These are phyloP conservation scores for Hippocampus abdominalis DNA, from an alignment of 2,113 vertebrate species.

Conservation along the genomic window DNA sequence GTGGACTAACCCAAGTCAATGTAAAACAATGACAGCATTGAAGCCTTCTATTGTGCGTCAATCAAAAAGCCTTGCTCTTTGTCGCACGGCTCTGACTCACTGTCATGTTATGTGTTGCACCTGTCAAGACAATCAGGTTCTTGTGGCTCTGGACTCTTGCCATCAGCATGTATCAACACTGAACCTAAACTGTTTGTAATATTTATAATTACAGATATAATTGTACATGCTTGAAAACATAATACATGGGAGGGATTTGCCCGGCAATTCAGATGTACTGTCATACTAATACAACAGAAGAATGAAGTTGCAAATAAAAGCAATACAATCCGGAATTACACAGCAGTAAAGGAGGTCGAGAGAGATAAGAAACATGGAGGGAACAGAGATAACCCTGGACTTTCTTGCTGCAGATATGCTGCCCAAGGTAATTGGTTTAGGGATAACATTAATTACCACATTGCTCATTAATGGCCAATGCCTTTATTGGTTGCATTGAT, in stretches of 20 bases:
- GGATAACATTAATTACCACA: slow-evolving; percentile 99
- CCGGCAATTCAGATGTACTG: neutral
- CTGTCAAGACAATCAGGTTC: slow-evolving; percentile 49
- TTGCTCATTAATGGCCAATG: slow-evolving; percentile 99
- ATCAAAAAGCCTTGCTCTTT: slow-evolving; percentile 57
- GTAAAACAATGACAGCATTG: slow-evolving; percentile 68
- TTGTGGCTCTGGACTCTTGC: slow-evolving; percentile 35
- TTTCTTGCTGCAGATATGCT: slow-evolving; percentile 73
- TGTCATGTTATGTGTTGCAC: slow-evolving; percentile 26
- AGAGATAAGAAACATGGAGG: slow-evolving; percentile 38
- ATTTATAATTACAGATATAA: slow-evolving; percentile 28
- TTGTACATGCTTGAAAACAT: slow-evolving; percentile 2
- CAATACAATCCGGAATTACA: slow-evolving; percentile 27
- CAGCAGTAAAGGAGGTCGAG: slow-evolving; percentile 33
- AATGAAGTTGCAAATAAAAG: neutral
- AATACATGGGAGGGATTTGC: neutral
- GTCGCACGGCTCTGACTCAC: slow-evolving; percentile 40
- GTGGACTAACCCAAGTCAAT: slow-evolving; percentile 46
- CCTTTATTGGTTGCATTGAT: slow-evolving; percentile 99
- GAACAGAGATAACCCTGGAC: slow-evolving; percentile 69
- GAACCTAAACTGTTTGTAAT: neutral
- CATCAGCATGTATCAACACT: slow-evolving; percentile 16
- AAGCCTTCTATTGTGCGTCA: slow-evolving; percentile 60
- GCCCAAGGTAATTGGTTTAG: slow-evolving; percentile 91
- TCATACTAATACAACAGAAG: neutral